These are phyloP conservation scores for Dicrostonyx torquatus DNA, from an alignment of 2,797 vertebrate genomes.

Conservation along the genomic window DNA sequence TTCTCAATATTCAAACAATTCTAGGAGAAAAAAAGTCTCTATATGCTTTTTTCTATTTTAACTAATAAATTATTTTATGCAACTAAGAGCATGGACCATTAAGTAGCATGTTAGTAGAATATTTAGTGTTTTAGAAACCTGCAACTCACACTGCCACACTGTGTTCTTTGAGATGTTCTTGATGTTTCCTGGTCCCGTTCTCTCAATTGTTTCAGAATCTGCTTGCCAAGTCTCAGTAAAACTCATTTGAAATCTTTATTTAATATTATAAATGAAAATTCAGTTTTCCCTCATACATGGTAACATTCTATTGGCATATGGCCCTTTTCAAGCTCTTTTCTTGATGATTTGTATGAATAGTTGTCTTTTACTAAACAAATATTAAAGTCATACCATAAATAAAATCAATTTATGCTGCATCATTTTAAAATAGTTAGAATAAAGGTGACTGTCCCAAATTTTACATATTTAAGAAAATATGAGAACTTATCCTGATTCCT, in stretches of 20 bases:
- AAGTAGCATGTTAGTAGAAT: not conserved
- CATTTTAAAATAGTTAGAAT: not conserved
- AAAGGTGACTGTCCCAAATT: not conserved
- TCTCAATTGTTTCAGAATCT: not conserved
- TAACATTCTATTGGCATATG: not conserved
- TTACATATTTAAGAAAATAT: not conserved
- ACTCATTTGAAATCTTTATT: not conserved
- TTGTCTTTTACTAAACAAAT: not conserved
- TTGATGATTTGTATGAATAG: not conserved
- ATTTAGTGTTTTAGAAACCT: not conserved
- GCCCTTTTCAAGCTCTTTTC: not conserved
- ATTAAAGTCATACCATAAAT: not conserved
- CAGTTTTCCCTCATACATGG: not conserved
- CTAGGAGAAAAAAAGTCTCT: not conserved
- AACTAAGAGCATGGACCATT: not conserved
- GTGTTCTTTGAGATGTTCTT: not conserved
- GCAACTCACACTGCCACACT: not conserved
- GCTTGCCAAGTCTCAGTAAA: not conserved
- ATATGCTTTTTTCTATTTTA: not conserved
- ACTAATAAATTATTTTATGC: not conserved
- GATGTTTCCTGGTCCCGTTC: not conserved
- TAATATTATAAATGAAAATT: not conserved
- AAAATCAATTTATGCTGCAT: not conserved
- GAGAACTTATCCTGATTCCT: not conserved
- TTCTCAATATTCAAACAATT: not conserved